Base-by-base conservation (phyloP, 1,140 invertebrate species). In the Stegodyphus mimosarum region DNA sequence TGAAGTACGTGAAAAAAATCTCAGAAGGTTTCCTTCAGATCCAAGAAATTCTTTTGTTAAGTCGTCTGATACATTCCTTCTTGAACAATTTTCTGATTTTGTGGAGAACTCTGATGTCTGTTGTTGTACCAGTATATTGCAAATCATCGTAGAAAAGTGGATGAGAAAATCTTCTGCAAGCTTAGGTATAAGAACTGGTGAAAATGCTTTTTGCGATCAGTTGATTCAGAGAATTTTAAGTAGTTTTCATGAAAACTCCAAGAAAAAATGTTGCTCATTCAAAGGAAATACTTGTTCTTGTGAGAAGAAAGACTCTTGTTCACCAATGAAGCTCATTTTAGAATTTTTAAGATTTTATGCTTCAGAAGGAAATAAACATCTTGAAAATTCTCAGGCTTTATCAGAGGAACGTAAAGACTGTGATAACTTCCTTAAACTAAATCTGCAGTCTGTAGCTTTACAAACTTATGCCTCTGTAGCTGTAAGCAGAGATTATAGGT, bases 381-480 rank as follows among this genome's bases (percentile, higher is more conserved):
- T 84, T 60, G 64, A 64, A 6, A 2, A 6, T 7, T 84, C 13
- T 49, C 10, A 13, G 17, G 48, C n/a, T 33, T 33, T 33, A 33
- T 33, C 33, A 33, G 1, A 33, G 33, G 33, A 33, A 33, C 33
- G 3, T 33, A 33, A 33, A 33, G 13, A 13, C 6, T 84, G 81
- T 60, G 50, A 70, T 7, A 73, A 73, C 2, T 69, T 84, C 48
- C 60, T 63, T 11, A 73, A 50, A 13, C 11, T 75, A 18, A 75
- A 84, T 70, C 50, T 84, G 18, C 81, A 84, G 64, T 84, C 81
- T 0, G n/a, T 76, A 13, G 81, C 81, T n/a, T 60, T 84, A 7
- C 49, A 71, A 50, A 70, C 72, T 4, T 84, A 84, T 51, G 81
- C 81, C 15, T 51, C 73, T 6, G 18, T 84, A 15, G 81, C 81